These are phyloP conservation scores for Raja brachyura DNA, from an alignment of 2,113 vertebrate species.

Conservation along the genomic window DNA sequence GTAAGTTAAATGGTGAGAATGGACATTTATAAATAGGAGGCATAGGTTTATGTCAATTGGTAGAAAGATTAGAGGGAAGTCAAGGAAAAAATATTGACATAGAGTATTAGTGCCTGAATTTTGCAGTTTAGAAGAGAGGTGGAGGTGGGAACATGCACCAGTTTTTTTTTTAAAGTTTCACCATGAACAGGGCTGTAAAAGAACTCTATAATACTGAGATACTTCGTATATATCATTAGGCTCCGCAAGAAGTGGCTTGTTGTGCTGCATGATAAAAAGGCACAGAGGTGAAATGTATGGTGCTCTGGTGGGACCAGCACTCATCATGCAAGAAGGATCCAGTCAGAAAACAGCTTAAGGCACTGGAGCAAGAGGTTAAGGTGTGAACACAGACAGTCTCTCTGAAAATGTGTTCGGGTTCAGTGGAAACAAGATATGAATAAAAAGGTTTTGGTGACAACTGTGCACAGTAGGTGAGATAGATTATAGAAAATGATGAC, in stretches of 20 bases:
- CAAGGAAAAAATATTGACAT: too few relatives aligned
- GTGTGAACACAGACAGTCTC: background rate
- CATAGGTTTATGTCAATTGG: too few relatives aligned
- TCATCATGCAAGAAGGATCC: background rate
- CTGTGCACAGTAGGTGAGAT: background rate
- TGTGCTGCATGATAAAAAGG: background rate
- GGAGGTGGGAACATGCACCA: too few relatives aligned
- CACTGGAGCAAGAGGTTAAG: background rate
- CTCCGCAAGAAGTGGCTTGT: background rate
- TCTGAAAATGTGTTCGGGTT: background rate
- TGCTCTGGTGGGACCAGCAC: background rate
- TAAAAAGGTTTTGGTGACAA: background rate
- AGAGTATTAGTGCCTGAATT: too few relatives aligned
- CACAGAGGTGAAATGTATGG: background rate
- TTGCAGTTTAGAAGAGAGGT: too few relatives aligned
- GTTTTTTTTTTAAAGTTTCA: too few relatives aligned
- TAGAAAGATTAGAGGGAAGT: too few relatives aligned
- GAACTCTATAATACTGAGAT: too few relatives aligned
- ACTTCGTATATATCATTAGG: background rate
- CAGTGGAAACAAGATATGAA: background rate
- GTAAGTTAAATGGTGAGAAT: too few relatives aligned
- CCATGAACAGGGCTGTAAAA: too few relatives aligned
- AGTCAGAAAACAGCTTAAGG: background rate
- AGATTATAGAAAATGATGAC: background rate
- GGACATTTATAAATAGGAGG: too few relatives aligned